Base-by-base conservation (phyloP, 1,140 invertebrate genomes). In the Chrysomallon squamiferum region DNA sequence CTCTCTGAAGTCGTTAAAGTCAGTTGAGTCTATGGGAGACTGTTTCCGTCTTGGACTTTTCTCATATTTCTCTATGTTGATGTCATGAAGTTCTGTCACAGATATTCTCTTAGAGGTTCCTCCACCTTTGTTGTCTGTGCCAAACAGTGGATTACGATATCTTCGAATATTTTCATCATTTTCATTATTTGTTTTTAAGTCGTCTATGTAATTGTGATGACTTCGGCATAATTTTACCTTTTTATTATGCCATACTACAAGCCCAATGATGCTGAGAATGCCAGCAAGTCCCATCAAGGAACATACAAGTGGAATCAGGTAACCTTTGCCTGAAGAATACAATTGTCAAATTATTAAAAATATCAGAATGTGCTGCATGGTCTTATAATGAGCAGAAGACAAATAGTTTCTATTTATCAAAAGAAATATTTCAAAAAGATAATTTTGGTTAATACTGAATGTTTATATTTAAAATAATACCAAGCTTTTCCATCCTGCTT, bases 111-210 rank as follows among this genome's bases (percentile, higher is more conserved):
- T 67, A 1, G 70, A 56, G 15, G 65, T 57, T n/a, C 62, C 57
- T 27, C 71, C 71, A 18, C 75, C 64, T 29, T 68, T 68, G 43
- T 77, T 72, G 50, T 67, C 68, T 0, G 66, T 68, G 11, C 68
- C 72, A 65, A 77, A 77, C 35, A 84, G 66, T 15, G 83, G 78
- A 67, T 86, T 86, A 35, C 79, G 71, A 52, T 73, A 71, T 56
- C 81, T 83, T 11, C 88, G 90, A 41, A 93, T 88, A 27, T 95
- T 86, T 75, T 95, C 95, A 82, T 95, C 93, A 79, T 95, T 93
- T 82, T 95, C 95, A 79, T 95, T 93, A 47, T 94, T 85, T 80
- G 95, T 95, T 32, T 70, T 73, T 57, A 75, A 71, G 32, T 75
- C 71, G 45, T 32, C 62, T 56, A 59, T 59, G 25, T 66, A 60